Conservation (phyloP, 2,113 vertebrate species). For the Nothobranchius furzeri region DNA sequence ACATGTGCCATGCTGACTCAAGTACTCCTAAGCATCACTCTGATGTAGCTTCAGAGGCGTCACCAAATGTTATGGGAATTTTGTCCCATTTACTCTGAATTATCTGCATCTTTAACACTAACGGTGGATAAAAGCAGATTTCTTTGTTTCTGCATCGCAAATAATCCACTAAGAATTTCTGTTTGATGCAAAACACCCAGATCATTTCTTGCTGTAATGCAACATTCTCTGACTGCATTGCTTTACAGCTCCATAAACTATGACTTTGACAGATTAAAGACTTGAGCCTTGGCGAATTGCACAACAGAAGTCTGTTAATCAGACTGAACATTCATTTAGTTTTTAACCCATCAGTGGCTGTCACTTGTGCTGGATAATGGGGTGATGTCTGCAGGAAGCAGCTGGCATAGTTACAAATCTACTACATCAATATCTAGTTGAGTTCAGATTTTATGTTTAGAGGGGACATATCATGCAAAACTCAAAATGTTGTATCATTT, state of each 20-base stretch:
- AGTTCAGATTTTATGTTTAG: no score
- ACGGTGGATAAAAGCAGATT: not conserved
- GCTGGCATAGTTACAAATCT: no score
- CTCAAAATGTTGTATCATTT: no score
- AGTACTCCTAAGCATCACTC: conserved; percentile 1
- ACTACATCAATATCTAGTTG: no score
- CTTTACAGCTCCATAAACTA: not conserved
- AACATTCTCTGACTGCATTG: not conserved
- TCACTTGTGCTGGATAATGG: not conserved
- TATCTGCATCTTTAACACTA: not conserved
- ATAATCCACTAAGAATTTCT: not conserved
- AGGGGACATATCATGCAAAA: no score
- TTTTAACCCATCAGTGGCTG: not conserved
- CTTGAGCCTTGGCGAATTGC: not conserved
- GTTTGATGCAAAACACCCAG: not conserved
- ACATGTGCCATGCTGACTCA: conserved; percentile 9
- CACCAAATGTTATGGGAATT: not conserved
- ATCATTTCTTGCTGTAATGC: not conserved
- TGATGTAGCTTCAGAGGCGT: not conserved
- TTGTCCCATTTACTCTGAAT: not conserved
- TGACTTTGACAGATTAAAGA: not conserved
- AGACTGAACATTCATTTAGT: not conserved
- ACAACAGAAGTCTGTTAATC: not conserved
- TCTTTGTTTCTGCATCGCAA: not conserved
- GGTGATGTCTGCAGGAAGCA: not conserved